Evolutionary conservation across 2,797 vertebrate species (phyloP), one percentile per base, ranked within the genome.

Genomic region (Acanthis flammea): DNA sequence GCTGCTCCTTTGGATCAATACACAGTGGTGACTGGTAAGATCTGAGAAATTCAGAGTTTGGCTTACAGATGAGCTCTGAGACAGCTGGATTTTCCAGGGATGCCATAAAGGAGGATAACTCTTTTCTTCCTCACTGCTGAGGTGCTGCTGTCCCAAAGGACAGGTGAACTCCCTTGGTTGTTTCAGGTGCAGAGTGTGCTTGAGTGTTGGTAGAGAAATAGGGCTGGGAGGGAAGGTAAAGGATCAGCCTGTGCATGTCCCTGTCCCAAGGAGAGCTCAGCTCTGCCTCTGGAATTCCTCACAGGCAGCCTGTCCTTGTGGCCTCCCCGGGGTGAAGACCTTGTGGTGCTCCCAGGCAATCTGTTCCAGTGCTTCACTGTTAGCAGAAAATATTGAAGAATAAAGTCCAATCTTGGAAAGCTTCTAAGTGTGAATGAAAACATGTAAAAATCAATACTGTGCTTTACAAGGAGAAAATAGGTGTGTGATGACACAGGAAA

Each of bases 391-490:
- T 93, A 96, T 12, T 77, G 94, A 90, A 87, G 88, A 85, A 90
- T 78, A 57, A 94, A 94, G 93, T 94, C 75, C 88, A 81, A 53
- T 96, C 72, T 70, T 83, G 86, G 92, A 95, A 95, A 48, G 63
- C 86, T 95, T 48, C 82, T 93, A 92, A 88, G 92, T 94, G 90
- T 95, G 88, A 94, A 92, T 90, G 92, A 94, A 95, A 95, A 92
- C 89, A 91, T 88, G 88, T 94, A 86, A 76, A 92, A 94, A 92
- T 93, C 94, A 78, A 96, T 95, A 90, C 28, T 75, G 74, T 74
- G 66, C 96, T 97, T 94, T 95, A 90, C 71, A 72, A 94, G 90
- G 90, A 88, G 90, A 91, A 96, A 95, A 95, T 92, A 76, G 71
- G 73, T 80, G 80, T 87, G 90, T 10, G 4, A 53, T 90, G 87